Conservation (phyloP, 2,113 vertebrate species). For the Datnioides undecimradiatus region DNA sequence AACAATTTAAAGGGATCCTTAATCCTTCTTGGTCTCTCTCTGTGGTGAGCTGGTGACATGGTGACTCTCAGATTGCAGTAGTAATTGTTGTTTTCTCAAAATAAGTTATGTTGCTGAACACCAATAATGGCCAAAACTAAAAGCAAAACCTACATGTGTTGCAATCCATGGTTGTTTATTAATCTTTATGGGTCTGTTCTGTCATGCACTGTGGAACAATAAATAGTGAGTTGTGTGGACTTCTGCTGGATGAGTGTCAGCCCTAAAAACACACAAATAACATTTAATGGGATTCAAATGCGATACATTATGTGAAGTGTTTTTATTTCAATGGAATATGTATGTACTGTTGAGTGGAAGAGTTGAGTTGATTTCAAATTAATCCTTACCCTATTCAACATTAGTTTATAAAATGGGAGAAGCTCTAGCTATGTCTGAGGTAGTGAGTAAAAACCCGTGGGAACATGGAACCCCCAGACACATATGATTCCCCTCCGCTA, state of each 20-base stretch:
- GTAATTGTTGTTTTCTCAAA: too few species aligned
- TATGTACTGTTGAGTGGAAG: background rate
- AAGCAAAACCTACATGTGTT: background rate
- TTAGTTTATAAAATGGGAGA: conserved; percentile 23
- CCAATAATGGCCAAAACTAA: background rate
- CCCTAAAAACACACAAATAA: too few species aligned
- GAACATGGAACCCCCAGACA: background rate
- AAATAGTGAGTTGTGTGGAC: background rate
- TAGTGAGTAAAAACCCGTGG: conserved; percentile 19
- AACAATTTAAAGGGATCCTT: too few species aligned
- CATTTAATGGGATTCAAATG: too few species aligned
- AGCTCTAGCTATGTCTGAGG: conserved; percentile 9
- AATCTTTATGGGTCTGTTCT: too few species aligned
- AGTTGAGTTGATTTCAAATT: background rate
- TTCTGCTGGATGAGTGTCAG: too few species aligned
- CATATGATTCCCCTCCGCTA: background rate
- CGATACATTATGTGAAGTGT: background rate
- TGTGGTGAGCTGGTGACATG: too few species aligned
- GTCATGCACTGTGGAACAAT: background rate
- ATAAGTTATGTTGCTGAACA: too few species aligned
- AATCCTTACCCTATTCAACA: background rate
- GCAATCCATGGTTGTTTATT: background rate
- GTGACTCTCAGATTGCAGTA: too few species aligned
- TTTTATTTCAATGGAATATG: background rate
- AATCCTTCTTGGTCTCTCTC: too few species aligned